Evolutionary conservation across 1,140 invertebrate species (phyloP).

Genomic region (Bradysia coprophila): DNA sequence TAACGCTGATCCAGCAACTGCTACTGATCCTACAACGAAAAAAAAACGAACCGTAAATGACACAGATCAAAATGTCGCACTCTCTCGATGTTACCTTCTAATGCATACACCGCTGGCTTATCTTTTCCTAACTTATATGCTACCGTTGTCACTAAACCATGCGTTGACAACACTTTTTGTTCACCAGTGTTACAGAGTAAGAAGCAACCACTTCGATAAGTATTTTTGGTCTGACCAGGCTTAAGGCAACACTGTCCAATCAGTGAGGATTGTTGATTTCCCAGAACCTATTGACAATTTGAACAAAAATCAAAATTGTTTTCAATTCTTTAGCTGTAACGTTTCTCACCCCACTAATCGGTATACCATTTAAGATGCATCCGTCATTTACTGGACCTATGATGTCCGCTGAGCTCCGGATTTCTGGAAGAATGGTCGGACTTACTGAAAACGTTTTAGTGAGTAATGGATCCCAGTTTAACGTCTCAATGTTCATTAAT

Average conservation of each 20-base stretch:
- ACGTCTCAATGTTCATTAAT: slow-evolving; percentile 82
- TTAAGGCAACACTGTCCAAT: slow-evolving; percentile 87
- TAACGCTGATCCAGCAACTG: slow-evolving; percentile 79
- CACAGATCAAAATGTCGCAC: no score
- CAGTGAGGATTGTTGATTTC: slow-evolving; percentile 89
- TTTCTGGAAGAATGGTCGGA: slow-evolving; percentile 60
- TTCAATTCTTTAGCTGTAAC: not conserved
- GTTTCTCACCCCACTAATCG: slow-evolving; percentile 65
- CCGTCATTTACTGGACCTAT: slow-evolving; percentile 58
- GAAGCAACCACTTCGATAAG: slow-evolving; percentile 93
- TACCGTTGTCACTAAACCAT: slow-evolving; percentile 87
- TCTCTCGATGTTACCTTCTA: no score
- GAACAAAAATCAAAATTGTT: slow-evolving; percentile 3
- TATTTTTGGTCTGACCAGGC: slow-evolving; percentile 86
- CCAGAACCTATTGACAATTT: slow-evolving; percentile 52
- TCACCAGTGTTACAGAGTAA: slow-evolving; percentile 87
- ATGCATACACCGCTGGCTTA: slow-evolving; percentile 63
- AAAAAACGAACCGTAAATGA: no score
- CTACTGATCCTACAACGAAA: no score
- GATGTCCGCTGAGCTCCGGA: slow-evolving; percentile 71
- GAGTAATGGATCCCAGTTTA: slow-evolving; percentile 72
- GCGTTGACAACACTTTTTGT: slow-evolving; percentile 59
- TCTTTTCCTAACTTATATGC: slow-evolving; percentile 78
- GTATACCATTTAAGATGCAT: slow-evolving; percentile 52
- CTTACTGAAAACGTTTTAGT: slow-evolving; percentile 54